A percentile compares a stretch with the other conserved stretches of the same genome.
Evolutionary conservation across 2,888 invertebrate genomes (phyloP).

Genomic region (Anthophora plumipes): DNA sequence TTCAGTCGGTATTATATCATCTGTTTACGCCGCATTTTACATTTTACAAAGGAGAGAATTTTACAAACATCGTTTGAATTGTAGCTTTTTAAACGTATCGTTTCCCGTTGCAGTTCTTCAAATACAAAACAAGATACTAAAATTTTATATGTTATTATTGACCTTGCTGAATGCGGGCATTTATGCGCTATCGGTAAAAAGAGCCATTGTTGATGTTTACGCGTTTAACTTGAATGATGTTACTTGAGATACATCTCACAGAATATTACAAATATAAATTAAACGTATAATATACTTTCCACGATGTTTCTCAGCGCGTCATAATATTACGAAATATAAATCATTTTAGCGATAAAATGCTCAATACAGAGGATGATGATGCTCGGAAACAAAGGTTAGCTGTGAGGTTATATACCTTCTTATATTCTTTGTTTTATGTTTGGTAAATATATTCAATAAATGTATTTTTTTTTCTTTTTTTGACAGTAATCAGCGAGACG

Average conservation of each 20-base stretch:
- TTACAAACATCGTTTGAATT: background rate
- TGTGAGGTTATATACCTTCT: conserved; percentile 59
- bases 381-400: conserved; percentile 62
- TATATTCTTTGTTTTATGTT: background rate
- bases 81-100: background rate
- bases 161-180: background rate
- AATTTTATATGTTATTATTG: background rate
- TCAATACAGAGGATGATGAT: conserved; percentile 50
- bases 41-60: background rate
- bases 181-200: conserved; percentile 15
- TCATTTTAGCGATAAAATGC: conserved; percentile 51
- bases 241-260: background rate
- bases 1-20: conserved; percentile 7
- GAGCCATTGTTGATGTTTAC: conserved; percentile 35
- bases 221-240: background rate
- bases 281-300: conserved; percentile 9
- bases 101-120: background rate
- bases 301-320: conserved; percentile 15
- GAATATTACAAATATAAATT: conserved; percentile 25
- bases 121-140: background rate
- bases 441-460: background rate
- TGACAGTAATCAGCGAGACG: conserved; percentile 64
- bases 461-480: background rate
- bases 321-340: conserved; percentile 3
- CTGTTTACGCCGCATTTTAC: background rate